A percentile compares a stretch with the other conserved stretches of the same genome.
These are phyloP conservation scores for Drosophila lutescens DNA, from an alignment of 2,888 invertebrate species.

Conservation along the genomic window DNA sequence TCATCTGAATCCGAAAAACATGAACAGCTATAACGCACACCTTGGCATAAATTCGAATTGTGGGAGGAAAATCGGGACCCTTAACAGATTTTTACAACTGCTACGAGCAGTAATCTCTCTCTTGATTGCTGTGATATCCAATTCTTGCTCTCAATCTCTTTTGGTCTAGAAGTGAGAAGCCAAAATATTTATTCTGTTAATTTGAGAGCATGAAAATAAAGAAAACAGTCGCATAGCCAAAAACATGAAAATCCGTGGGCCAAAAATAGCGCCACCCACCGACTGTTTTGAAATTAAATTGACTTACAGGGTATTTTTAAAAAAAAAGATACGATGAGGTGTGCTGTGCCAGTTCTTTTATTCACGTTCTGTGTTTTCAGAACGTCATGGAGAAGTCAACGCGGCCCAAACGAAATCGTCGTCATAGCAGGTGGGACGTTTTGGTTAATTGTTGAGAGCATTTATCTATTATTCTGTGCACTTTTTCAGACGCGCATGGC, in stretches of 20 bases:
- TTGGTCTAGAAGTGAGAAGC: slow-evolving; percentile 34
- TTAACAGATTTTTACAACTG: slow-evolving; percentile 12
- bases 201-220: slow-evolving; percentile 26
- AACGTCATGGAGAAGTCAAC: slow-evolving; percentile 62
- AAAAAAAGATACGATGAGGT: slow-evolving; percentile 31
- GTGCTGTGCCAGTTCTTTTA: slow-evolving; percentile 37
- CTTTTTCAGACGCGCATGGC: slow-evolving; percentile 82
- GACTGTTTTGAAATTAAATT: slow-evolving; percentile 68
- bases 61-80: slow-evolving; percentile 15
- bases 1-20: slow-evolving; percentile 24
- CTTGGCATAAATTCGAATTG: slow-evolving; percentile 29
- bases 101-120: slow-evolving; percentile 8
- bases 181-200: slow-evolving; percentile 50
- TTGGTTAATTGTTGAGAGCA: not conserved
- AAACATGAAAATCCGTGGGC: slow-evolving; percentile 69
- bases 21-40: slow-evolving; percentile 18
- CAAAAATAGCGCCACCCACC: slow-evolving; percentile 76
- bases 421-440: slow-evolving; percentile 87
- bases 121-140: slow-evolving; percentile 41
- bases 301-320: slow-evolving; percentile 60
- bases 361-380: slow-evolving; percentile 38
- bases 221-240: slow-evolving; percentile 56
- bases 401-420: slow-evolving; percentile 89
- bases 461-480: not conserved
- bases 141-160: slow-evolving; percentile 6